phyloP scores from a whole-genome alignment of 2,888 invertebrate genomes.

The Protodeltote pygarga region DNA sequence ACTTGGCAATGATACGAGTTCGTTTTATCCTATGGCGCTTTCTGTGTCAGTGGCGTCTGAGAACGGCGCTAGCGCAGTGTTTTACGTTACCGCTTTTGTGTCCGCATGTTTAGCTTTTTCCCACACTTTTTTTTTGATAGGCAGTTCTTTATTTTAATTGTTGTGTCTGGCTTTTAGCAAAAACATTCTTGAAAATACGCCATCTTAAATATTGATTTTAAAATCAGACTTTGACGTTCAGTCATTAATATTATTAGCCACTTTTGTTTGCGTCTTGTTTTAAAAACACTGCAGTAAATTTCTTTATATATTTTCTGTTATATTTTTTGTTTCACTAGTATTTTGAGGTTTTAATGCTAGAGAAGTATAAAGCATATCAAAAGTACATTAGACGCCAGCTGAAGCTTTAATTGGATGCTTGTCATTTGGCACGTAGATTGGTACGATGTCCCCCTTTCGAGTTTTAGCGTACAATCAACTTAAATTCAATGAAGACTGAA shows the following conservation, averaged over 20 bases:
- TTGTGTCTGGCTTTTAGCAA: constrained; percentile 23
- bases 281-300: constrained; percentile 11
- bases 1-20: constrained; percentile 73
- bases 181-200: constrained; percentile 19
- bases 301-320: not conserved
- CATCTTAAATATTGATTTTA: constrained; percentile 19
- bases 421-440: constrained; percentile 57
- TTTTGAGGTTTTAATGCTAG: constrained; percentile 11
- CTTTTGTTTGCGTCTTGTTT: constrained; percentile 1
- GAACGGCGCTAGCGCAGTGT: constrained; percentile 54
- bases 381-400: constrained; percentile 39
- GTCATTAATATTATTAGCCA: constrained; percentile 14
- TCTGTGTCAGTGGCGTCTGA: constrained; percentile 62
- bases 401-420: constrained; percentile 57
- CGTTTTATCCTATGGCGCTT: constrained; percentile 72
- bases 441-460: constrained; percentile 42
- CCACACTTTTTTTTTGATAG: not conserved
- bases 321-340: not conserved
- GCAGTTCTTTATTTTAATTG: constrained; percentile 6
- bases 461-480: constrained; percentile 39
- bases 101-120: constrained; percentile 13
- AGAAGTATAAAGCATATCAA: constrained; percentile 26
- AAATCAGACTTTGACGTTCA: constrained; percentile 2
- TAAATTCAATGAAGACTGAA: constrained; percentile 23
- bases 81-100: constrained; percentile 21